A percentile compares a stretch with the other conserved stretches of the same genome.
phyloP scores from a whole-genome alignment of 2,797 vertebrate genomes.

The Cichlasoma orientale region DNA sequence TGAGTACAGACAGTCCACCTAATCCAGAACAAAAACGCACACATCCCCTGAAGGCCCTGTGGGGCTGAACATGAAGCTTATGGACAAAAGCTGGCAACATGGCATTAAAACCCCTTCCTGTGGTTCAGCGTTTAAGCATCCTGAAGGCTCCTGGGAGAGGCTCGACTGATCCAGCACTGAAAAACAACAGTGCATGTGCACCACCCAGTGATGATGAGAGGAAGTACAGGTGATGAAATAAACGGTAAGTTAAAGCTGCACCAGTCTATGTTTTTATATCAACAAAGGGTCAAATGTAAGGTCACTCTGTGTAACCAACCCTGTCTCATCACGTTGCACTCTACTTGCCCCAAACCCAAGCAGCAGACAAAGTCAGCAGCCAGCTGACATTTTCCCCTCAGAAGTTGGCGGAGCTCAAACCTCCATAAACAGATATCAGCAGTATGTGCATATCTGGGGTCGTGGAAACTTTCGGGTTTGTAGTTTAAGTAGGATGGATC shows the following conservation, averaged over 20 bases:
- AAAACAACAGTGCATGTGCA: slow-evolving; percentile 16
- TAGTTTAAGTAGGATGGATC: too few species aligned
- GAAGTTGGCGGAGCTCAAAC: not conserved
- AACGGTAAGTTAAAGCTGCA: not conserved
- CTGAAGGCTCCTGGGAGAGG: not conserved
- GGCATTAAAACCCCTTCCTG: slow-evolving; percentile 26
- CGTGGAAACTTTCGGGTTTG: too few species aligned
- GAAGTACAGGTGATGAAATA: slow-evolving; percentile 11
- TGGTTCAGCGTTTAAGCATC: slow-evolving; percentile 18
- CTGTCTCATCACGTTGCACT: not conserved
- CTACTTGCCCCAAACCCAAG: not conserved
- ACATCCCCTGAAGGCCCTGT: not conserved
- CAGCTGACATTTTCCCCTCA: not conserved
- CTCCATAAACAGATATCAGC: too few species aligned
- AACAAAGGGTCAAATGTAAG: not conserved
- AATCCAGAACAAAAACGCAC: slow-evolving; percentile 28
- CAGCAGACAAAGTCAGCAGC: not conserved
- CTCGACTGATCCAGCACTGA: not conserved
- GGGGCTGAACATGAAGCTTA: slow-evolving; percentile 20
- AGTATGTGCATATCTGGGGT: too few species aligned
- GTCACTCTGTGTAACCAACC: not conserved
- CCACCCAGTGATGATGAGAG: slow-evolving; percentile 47
- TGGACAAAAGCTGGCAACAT: slow-evolving; percentile 23
- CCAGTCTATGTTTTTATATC: not conserved
- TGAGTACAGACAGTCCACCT: slow-evolving; percentile 20